Conservation (phyloP, 2,888 invertebrate genomes). For the Nipponacmea schrenckii region DNA sequence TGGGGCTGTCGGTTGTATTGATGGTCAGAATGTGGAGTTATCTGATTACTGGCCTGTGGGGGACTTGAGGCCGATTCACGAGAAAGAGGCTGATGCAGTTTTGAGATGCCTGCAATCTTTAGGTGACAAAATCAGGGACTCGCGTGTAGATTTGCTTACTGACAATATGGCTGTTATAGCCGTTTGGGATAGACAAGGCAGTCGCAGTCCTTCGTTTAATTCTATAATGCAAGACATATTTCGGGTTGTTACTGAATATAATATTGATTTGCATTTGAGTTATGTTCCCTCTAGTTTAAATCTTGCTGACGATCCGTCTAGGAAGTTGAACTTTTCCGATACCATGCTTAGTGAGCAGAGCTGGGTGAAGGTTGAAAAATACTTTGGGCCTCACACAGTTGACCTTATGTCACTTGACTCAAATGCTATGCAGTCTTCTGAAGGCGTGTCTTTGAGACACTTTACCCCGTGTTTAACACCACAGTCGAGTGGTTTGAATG, state of each 20-base stretch:
- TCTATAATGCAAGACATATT: neutral
- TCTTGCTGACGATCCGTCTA: conserved; percentile 16
- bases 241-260: neutral
- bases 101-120: neutral
- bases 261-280: conserved; percentile 22
- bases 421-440: no score
- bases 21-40: no score
- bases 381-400: neutral
- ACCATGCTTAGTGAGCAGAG: neutral
- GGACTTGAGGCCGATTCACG: neutral
- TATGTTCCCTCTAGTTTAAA: conserved; percentile 26
- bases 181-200: neutral
- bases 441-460: neutral
- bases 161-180: neutral
- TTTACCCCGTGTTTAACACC: neutral
- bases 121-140: neutral
- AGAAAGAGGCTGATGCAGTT: neutral
- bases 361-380: neutral
- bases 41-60: neutral
- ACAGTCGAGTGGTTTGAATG: neutral
- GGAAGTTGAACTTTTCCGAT: neutral
- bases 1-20: no score
- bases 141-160: neutral
- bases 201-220: neutral
- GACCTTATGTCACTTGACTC: neutral